Evolutionary conservation across 2,797 vertebrate genomes (phyloP), one percentile per base, ranked within the genome.

Genomic region (Sebastes vulpes): DNA sequence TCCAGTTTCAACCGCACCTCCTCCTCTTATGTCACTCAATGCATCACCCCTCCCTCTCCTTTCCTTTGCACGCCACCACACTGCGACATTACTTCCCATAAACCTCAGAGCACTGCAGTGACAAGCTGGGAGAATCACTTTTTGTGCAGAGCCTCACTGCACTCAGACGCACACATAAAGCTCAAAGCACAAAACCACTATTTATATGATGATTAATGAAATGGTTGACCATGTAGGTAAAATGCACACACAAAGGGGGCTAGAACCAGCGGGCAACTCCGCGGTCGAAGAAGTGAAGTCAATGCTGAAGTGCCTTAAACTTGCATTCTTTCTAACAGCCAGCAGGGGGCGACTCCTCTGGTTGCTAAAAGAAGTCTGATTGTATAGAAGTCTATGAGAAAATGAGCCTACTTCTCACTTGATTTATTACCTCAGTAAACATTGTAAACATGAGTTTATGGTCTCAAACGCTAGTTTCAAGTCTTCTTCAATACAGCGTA

Each of bases 1-100:
- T 85, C 88, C 81, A 82, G 21, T 81, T 89, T 72, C 8, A 79
- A 61, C 68, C 29, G 2, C 64, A 23, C 23, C 29, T 63, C 61
- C 59, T 75, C n/a, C 52, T 80, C 31, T 69, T 50, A 71, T 54
- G 80, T 65, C 77, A 69, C 75, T 72, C 74, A 29, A 7, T 21
- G 29, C 60, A 6, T 60, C 63, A 16, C 21, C 66, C 63, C 73
- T 68, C 59, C 70, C 69, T 52, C 28, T 59, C 23, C 16, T 29
- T 18, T 65, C 70, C 12, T 29, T 42, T 32, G 65, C 72, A 69
- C 14, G 50, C 58, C 63, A 46, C 42, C 42, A 70, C 69, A 54
- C 57, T 67, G 76, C 35, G 20, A 79, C 73, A 75, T 23, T 20
- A 42, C 38, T 72, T 58, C 59, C 42, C 38, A 25, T 38, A 68